phyloP scores from a whole-genome alignment of 2,113 vertebrate genomes.

The Progne subis region DNA sequence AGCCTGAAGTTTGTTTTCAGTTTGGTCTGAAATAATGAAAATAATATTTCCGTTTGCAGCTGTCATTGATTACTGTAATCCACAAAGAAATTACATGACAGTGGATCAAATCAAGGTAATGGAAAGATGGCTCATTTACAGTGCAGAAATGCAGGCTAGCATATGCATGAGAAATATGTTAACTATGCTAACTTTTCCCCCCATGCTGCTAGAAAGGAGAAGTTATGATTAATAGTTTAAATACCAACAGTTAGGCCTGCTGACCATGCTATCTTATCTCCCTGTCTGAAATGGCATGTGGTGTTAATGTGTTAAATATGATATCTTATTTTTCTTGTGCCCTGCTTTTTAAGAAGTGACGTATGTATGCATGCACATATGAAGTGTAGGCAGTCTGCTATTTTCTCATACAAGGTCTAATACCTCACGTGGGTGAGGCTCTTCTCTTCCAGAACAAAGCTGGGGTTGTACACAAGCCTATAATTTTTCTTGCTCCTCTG shows the following conservation, averaged over 20 bases:
- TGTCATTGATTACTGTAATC: slow-evolving; percentile 18
- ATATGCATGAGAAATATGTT: slow-evolving; percentile 27
- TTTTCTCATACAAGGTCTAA: not conserved
- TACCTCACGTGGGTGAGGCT: not conserved
- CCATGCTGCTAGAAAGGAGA: not conserved
- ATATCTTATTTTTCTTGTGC: slow-evolving; percentile 23
- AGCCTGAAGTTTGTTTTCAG: slow-evolving; percentile 33
- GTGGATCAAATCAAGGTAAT: not conserved
- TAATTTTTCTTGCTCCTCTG: not conserved
- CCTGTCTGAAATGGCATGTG: slow-evolving; percentile 33
- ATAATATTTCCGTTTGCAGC: slow-evolving; percentile 10
- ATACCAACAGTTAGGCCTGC: slow-evolving; percentile 11
- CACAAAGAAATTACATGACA: slow-evolving; percentile 28
- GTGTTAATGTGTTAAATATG: slow-evolving; percentile 58
- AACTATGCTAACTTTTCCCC: slow-evolving; percentile 24
- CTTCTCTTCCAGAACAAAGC: slow-evolving; percentile 9
- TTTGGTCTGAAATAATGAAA: slow-evolving; percentile 18
- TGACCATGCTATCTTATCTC: slow-evolving; percentile 41
- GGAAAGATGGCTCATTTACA: not conserved
- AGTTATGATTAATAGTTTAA: slow-evolving; percentile 51
- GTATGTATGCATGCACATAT: not conserved
- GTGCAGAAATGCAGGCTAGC: not conserved
- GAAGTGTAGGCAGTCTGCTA: not conserved
- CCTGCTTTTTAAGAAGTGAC: slow-evolving; percentile 5
- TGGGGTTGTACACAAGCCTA: not conserved